Evolutionary conservation across 2,888 invertebrate genomes (phyloP), one percentile per base, ranked within the genome.

Genomic region (Heteropelma amictum): DNA sequence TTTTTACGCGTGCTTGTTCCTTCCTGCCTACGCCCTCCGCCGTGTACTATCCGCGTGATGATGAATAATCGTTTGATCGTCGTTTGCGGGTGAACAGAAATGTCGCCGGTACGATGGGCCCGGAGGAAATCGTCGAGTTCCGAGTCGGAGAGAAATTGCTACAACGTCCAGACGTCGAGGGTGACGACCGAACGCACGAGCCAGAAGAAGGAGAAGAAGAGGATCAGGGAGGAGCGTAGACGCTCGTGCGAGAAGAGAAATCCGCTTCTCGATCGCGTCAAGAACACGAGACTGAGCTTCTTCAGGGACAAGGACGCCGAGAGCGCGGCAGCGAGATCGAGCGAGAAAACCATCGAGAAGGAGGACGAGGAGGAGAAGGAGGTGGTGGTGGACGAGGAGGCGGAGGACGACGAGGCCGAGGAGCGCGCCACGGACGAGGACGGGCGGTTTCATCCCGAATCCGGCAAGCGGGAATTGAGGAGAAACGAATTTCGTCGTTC

Each of bases 221-320:
- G 85, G 80, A 91, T 91, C 79, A 91, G 92, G 26, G 87, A 88
- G 26, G 88, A 88, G 53, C 79, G 88, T 4, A 80, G 86, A 40
- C 79, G 83, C 14, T 91, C 90, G 76, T 89, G 92, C 80, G 94
- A 94, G 88, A 93, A 92, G 85, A 91, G 93, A 69, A 94, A 94
- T 85, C 94, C 94, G 45, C 90, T 94, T 73, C 90, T 94, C 68
- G 94, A 94, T 84, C 92, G 93, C 85, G 94, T 94, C 3, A 93
- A 93, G 86, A 93, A 93, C 84, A 93, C 94, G 53, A 91, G 93
- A 84, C 86, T 94, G 70, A 93, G 93, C 26, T 94, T 94, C 85
- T 93, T 94, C 85, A 85, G 84, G 49, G 89, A 89, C n/a, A 81
- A 82, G 4, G 80, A 81, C 2, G 76, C 77, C 14, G 51, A 77